phyloP scores from a whole-genome alignment of 2,797 vertebrate species.

The Sciurus vulgaris region DNA sequence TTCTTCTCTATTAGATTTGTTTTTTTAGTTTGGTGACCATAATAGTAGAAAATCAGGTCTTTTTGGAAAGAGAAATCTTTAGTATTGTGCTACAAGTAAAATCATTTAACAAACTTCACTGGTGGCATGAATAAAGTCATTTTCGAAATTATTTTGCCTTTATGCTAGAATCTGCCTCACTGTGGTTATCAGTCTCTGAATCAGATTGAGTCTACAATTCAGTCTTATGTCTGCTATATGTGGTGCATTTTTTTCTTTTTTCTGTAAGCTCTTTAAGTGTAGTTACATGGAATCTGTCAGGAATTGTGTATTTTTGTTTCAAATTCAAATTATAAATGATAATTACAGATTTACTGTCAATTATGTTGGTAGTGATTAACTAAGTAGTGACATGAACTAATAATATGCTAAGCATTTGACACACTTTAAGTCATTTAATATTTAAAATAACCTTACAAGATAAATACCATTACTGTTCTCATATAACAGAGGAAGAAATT shows the following conservation, averaged over 20 bases:
- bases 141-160: background rate
- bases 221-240: background rate
- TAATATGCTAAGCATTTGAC: background rate
- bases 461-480: background rate
- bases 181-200: too few relatives aligned
- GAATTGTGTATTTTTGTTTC: background rate
- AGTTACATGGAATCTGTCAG: background rate
- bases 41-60: background rate
- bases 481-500: background rate
- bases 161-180: background rate
- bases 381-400: background rate
- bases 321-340: background rate
- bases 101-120: background rate
- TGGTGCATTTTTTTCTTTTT: too few relatives aligned
- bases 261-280: background rate
- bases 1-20: background rate
- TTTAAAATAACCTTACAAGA: background rate
- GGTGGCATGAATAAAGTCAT: background rate
- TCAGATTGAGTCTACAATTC: background rate
- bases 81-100: background rate
- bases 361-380: background rate
- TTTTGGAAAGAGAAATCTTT: background rate
- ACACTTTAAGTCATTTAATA: background rate
- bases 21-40: background rate
- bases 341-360: background rate